Conservation (phyloP, 2,113 vertebrate species). For the Trogon melanurus region DNA sequence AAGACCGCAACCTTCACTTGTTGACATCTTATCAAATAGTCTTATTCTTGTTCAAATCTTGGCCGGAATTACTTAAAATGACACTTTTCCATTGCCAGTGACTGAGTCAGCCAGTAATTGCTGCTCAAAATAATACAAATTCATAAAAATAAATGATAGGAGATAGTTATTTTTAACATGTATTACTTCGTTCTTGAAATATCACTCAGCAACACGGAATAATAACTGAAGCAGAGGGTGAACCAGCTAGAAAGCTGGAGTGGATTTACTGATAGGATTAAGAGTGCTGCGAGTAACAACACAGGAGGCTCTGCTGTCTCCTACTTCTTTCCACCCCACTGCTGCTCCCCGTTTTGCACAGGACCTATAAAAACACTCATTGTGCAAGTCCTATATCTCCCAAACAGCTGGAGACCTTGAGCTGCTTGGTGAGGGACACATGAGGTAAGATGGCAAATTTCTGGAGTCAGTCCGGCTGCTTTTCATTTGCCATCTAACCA, state of each 20-base stretch:
- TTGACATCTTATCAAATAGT: constrained; percentile 17
- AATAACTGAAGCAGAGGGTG: neutral
- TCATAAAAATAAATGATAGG: constrained; percentile 39
- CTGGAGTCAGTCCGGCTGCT: neutral
- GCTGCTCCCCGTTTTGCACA: neutral
- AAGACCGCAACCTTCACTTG: constrained; percentile 34
- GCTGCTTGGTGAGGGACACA: neutral
- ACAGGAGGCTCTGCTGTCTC: neutral
- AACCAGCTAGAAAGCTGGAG: neutral
- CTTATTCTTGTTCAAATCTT: constrained; percentile 38
- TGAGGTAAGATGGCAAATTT: neutral
- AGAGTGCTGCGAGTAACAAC: neutral
- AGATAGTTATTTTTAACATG: constrained; percentile 40
- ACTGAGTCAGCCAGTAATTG: constrained; percentile 35
- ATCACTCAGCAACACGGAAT: constrained; percentile 13
- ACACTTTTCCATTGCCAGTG: neutral
- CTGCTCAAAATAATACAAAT: constrained; percentile 55
- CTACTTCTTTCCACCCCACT: neutral
- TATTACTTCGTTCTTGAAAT: constrained; percentile 38
- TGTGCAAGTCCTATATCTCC: neutral
- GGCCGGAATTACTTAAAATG: constrained; percentile 24
- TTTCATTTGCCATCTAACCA: neutral
- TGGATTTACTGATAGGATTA: neutral
- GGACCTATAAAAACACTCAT: neutral
- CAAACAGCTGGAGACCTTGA: neutral